phyloP scores from a whole-genome alignment of 2,113 vertebrate species.

The Plotosus lineatus region DNA sequence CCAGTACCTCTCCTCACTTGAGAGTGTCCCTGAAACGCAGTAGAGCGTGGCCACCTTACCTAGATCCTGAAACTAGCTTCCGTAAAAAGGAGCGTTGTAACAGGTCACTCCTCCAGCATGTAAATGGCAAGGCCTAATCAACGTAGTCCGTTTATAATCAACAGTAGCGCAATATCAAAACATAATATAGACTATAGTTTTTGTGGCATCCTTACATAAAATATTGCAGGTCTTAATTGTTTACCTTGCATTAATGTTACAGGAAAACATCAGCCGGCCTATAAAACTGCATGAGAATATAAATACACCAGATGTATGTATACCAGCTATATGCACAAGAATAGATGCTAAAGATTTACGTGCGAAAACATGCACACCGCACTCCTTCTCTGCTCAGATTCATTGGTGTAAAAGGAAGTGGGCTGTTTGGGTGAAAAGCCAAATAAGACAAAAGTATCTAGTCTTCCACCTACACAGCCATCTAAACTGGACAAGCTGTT shows the following conservation, averaged over 20 bases:
- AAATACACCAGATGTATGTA: neutral
- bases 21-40: too few species aligned
- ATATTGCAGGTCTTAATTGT: neutral
- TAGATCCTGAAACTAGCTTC: too few species aligned
- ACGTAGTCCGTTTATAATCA: too few species aligned
- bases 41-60: too few species aligned
- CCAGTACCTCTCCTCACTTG: too few species aligned
- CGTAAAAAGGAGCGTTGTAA: too few species aligned
- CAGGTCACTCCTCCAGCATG: too few species aligned
- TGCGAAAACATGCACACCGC: neutral
- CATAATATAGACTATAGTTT: too few species aligned
- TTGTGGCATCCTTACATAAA: neutral
- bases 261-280: neutral
- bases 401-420: neutral
- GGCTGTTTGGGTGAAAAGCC: slow-evolving; percentile 18
- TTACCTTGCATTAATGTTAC: neutral
- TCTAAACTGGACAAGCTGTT: slow-evolving; percentile 1
- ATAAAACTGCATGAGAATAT: neutral
- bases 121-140: too few species aligned
- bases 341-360: neutral
- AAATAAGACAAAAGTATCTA: slow-evolving; percentile 16
- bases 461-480: slow-evolving; percentile 5
- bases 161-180: too few species aligned
- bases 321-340: neutral
- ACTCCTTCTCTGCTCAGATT: neutral